phyloP scores from a whole-genome alignment of 2,113 vertebrate species.

The Pteropus alecto region DNA sequence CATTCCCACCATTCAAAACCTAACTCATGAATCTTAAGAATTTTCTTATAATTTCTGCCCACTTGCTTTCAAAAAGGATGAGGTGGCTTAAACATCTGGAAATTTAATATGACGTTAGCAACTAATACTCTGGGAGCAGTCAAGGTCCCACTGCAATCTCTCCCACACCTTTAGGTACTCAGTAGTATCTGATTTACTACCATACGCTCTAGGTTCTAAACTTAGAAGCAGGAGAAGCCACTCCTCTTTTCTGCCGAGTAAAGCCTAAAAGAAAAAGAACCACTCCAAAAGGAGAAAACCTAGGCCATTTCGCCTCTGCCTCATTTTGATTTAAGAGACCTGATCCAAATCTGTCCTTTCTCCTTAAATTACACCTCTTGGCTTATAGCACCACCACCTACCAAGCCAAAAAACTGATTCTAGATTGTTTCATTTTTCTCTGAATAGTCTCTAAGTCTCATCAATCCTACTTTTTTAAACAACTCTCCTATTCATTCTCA shows the following conservation, averaged over 20 bases:
- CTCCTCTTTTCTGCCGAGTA: not conserved
- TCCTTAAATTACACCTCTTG: slow-evolving; percentile 8
- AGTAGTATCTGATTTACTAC: not conserved
- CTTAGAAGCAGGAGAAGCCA: not conserved
- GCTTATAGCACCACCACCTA: not conserved
- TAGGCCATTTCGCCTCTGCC: not conserved
- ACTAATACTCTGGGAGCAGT: not conserved
- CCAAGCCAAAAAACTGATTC: not conserved
- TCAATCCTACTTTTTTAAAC: slow-evolving; percentile 24
- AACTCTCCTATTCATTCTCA: not conserved
- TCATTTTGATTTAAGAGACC: slow-evolving; percentile 9
- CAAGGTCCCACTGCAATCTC: not conserved
- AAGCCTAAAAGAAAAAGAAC: slow-evolving; percentile 2
- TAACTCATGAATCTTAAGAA: slow-evolving; percentile 10
- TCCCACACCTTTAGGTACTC: not conserved
- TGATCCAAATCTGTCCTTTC: not conserved
- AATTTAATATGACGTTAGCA: slow-evolving; percentile 15
- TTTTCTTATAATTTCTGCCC: not conserved
- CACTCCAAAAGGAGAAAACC: not conserved
- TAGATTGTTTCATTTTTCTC: slow-evolving; percentile 12
- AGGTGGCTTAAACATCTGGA: not conserved
- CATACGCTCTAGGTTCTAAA: not conserved
- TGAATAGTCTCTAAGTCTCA: not conserved
- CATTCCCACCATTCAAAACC: not conserved
- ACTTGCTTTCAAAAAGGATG: slow-evolving; percentile 14